phyloP scores from a whole-genome alignment of 2,113 vertebrate genomes.

The Sterrhoptilus dennistouni region DNA sequence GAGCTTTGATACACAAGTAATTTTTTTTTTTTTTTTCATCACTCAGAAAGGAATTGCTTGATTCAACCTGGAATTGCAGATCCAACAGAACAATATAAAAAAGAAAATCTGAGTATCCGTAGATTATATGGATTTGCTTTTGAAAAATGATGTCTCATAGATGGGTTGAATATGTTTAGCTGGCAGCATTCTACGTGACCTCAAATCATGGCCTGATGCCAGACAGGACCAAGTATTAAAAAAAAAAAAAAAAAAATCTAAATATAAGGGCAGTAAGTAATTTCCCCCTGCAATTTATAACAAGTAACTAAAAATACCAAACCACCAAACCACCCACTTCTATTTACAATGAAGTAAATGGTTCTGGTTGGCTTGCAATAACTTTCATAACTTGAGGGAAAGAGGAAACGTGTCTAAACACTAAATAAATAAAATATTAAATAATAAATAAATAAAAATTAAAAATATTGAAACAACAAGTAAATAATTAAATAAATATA shows the following conservation, averaged over 20 bases:
- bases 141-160: not conserved
- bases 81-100: not conserved
- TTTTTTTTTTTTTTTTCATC: not conserved
- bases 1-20: not conserved
- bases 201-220: not conserved
- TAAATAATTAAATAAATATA: not conserved
- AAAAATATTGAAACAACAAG: not conserved
- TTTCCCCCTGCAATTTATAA: not conserved
- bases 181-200: not conserved
- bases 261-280: not conserved
- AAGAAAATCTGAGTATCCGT: not conserved
- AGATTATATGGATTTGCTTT: not conserved
- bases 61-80: not conserved
- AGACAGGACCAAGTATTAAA: not conserved
- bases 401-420: not conserved
- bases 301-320: not conserved
- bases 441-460: not conserved
- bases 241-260: not conserved
- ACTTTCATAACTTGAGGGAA: not conserved
- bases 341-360: not conserved
- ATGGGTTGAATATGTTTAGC: not conserved
- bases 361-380: not conserved
- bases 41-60: not conserved
- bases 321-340: not conserved
- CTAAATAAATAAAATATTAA: not conserved